phyloP scores from a whole-genome alignment of 2,888 invertebrate genomes.

The Drosophila pullipes region DNA sequence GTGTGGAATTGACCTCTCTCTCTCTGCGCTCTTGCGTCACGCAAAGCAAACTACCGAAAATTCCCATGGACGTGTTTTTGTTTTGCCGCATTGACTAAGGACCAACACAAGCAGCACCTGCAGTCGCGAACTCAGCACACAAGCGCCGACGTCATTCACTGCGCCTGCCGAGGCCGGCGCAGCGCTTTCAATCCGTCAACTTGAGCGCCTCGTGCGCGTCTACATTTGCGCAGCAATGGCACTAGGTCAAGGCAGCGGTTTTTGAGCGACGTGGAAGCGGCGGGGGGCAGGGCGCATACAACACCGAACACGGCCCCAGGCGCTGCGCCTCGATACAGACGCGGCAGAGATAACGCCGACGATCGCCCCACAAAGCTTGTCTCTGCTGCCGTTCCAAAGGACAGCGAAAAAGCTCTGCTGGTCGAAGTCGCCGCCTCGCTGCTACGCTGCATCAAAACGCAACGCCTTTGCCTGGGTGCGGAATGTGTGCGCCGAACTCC shows the following conservation, averaged over 20 bases:
- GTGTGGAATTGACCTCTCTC: not conserved
- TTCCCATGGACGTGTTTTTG: constrained; percentile 41
- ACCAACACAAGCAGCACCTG: constrained; percentile 30
- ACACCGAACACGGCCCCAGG: constrained; percentile 44
- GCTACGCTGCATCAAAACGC: constrained; percentile 4
- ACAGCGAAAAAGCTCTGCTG: constrained; percentile 8
- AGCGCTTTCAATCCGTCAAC: constrained; percentile 6
- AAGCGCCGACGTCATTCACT: constrained; percentile 6
- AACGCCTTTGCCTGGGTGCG: constrained; percentile 39
- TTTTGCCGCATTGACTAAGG: constrained; percentile 69
- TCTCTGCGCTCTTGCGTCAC: constrained; percentile 19
- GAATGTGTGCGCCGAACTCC: constrained; percentile 36
- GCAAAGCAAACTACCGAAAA: constrained; percentile 48
- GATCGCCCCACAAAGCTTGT: constrained; percentile 3
- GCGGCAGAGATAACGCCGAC: constrained; percentile 12
- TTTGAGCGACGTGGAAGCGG: constrained; percentile 35
- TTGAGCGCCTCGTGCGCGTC: constrained; percentile 24
- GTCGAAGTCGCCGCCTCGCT: not conserved
- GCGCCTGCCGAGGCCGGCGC: constrained; percentile 17
- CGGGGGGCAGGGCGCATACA: constrained; percentile 26
- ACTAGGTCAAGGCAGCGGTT: constrained; percentile 67
- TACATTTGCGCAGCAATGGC: constrained; percentile 30
- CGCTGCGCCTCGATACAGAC: constrained; percentile 8
- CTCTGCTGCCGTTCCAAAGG: constrained; percentile 12
- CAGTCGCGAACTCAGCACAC: constrained; percentile 22